Evolutionary conservation across 2,888 invertebrate species (phyloP).

Genomic region (Agonopterix subpropinquella): DNA sequence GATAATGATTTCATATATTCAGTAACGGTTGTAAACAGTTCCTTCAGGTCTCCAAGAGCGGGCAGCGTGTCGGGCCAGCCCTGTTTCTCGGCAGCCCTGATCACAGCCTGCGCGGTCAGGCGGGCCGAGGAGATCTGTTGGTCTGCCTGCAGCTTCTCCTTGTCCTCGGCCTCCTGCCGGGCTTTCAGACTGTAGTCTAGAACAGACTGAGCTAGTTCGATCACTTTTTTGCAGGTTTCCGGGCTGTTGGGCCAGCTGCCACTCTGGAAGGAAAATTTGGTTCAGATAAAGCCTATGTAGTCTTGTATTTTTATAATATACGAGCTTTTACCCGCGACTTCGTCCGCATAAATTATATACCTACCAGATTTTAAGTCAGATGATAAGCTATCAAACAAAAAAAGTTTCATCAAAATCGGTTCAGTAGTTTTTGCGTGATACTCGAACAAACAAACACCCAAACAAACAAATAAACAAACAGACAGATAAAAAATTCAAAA

Average conservation of each 20-base stretch:
- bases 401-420: too few relatives aligned
- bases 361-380: too few relatives aligned
- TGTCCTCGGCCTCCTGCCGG: slow-evolving; percentile 54
- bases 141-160: slow-evolving; percentile 67
- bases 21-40: slow-evolving; percentile 40
- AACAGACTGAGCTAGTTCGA: slow-evolving; percentile 76
- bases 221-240: slow-evolving; percentile 76
- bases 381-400: too few relatives aligned
- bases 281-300: too few relatives aligned
- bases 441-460: too few relatives aligned
- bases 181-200: slow-evolving; percentile 76
- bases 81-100: slow-evolving; percentile 63
- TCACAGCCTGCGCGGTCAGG: slow-evolving; percentile 73
- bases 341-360: too few relatives aligned
- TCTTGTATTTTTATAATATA: too few relatives aligned
- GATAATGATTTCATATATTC: slow-evolving; percentile 64
- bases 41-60: slow-evolving; percentile 41
- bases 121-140: slow-evolving; percentile 77
- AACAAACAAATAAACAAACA: too few relatives aligned
- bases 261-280: slow-evolving; percentile 33
- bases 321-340: too few relatives aligned
- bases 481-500: too few relatives aligned
- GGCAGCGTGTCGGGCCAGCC: slow-evolving; percentile 56
- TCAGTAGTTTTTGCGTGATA: too few relatives aligned
- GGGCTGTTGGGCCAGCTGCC: slow-evolving; percentile 75